Evolutionary conservation across 2,888 invertebrate genomes (phyloP).

Genomic region (Dolichopus griseipennis): DNA sequence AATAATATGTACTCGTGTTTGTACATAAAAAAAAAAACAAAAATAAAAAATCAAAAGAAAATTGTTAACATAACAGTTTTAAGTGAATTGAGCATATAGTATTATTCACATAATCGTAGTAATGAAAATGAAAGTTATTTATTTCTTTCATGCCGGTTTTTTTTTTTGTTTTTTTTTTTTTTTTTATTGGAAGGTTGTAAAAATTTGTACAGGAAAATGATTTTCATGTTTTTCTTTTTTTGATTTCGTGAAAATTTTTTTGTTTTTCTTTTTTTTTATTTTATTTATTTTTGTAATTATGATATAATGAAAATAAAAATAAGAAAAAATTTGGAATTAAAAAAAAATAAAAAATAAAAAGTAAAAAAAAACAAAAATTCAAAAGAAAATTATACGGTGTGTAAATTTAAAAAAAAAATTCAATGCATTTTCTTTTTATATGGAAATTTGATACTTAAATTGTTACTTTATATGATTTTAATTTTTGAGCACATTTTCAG

Average conservation of each 20-base stretch:
- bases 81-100: neutral
- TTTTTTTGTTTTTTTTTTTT: neutral
- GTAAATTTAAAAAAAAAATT: too few relatives aligned
- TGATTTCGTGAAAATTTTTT: neutral
- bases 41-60: neutral
- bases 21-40: neutral
- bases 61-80: neutral
- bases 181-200: neutral
- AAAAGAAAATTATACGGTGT: too few relatives aligned
- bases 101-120: neutral
- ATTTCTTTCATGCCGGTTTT: neutral
- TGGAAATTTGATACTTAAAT: too few relatives aligned
- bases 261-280: neutral
- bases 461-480: too few relatives aligned
- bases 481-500: too few relatives aligned
- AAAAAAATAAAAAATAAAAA: too few relatives aligned
- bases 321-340: too few relatives aligned
- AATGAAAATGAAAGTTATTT: constrained; percentile 4
- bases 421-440: too few relatives aligned
- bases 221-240: neutral
- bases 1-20: neutral
- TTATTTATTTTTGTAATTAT: too few relatives aligned
- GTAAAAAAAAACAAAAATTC: too few relatives aligned
- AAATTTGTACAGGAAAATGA: neutral
- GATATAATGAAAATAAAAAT: too few relatives aligned